A percentile compares a stretch with the other conserved stretches of the same genome.
Evolutionary conservation across 2,113 vertebrate genomes (phyloP).

Genomic region (Ailurus styani): DNA sequence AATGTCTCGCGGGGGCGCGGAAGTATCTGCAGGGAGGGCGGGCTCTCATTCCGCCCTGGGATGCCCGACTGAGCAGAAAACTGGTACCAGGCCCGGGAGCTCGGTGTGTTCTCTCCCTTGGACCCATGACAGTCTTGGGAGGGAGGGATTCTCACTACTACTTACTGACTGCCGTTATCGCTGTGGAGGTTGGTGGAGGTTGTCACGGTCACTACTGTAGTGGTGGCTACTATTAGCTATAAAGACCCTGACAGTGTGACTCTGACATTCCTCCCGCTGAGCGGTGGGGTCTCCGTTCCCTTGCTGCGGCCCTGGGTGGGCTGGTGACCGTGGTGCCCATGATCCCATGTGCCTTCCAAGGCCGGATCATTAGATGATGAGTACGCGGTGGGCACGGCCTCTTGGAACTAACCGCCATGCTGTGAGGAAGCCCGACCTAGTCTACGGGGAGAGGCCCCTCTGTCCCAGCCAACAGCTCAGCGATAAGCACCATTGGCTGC

Average conservation of each 20-base stretch:
- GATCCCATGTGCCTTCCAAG: not conserved
- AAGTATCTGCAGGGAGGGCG: too few relatives aligned
- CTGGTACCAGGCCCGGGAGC: too few relatives aligned
- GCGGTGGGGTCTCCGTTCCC: not conserved
- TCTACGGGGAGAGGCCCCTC: rapidly evolving
- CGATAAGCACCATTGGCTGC: not conserved
- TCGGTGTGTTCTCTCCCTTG: too few relatives aligned
- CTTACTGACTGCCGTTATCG: not conserved
- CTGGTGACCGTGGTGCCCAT: not conserved
- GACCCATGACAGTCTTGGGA: not conserved
- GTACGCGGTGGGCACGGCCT: not conserved
- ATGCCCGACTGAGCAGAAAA: not conserved
- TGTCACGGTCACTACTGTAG: not conserved
- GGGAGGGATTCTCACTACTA: not conserved
- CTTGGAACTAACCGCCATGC: not conserved
- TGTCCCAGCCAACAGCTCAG: not conserved
- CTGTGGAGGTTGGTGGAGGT: not conserved
- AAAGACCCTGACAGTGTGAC: not conserved
- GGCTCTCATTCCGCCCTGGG: not conserved
- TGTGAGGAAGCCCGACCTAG: not conserved
- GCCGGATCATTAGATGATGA: not conserved
- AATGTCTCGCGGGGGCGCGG: rapidly evolving
- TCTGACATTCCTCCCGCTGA: not conserved
- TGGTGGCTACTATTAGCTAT: too few relatives aligned
- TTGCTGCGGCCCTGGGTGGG: not conserved